Percentiles rank a stretch among this genome's conserved stretches.
Evolutionary conservation across 2,797 vertebrate genomes (phyloP).

Genomic region (Melanogrammus aeglefinus): DNA sequence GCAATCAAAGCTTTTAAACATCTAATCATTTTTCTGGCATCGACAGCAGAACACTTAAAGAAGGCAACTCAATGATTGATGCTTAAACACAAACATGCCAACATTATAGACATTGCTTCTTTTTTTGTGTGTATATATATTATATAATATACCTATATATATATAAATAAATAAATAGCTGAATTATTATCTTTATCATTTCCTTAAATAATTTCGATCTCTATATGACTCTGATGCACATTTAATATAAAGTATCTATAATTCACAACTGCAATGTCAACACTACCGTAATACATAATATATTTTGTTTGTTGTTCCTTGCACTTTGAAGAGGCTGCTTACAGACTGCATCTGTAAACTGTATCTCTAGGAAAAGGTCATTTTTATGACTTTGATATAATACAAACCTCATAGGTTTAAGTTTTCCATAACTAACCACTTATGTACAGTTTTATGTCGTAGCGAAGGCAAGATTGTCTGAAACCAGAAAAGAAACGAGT

Average conservation of each 20-base stretch:
- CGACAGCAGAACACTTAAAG: constrained; percentile 77
- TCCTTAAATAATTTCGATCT: constrained; percentile 83
- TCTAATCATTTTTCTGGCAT: constrained; percentile 71
- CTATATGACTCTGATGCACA: constrained; percentile 82
- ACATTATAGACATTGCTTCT: constrained; percentile 77
- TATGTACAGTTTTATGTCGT: constrained; percentile 73
- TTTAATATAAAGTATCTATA: constrained; percentile 82
- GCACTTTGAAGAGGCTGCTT: constrained; percentile 63
- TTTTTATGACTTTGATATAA: constrained; percentile 56
- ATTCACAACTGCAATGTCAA: constrained; percentile 77
- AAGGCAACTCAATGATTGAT: constrained; percentile 83
- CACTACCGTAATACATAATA: constrained; percentile 74
- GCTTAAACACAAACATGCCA: constrained; percentile 83
- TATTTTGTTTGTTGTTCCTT: constrained; percentile 65
- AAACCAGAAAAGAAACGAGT: constrained; percentile 71
- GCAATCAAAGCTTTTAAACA: constrained; percentile 77
- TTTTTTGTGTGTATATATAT: constrained; percentile 35
- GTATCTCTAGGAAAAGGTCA: constrained; percentile 31
- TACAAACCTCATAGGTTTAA: constrained; percentile 59
- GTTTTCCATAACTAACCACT: constrained; percentile 55
- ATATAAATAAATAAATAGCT: constrained; percentile 82
- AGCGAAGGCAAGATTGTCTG: constrained; percentile 76
- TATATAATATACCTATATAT: constrained; percentile 10
- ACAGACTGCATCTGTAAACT: constrained; percentile 63
- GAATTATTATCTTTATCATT: constrained; percentile 76